Percentiles rank a stretch among this genome's conserved stretches.
These are phyloP conservation scores for Actenoides lindsayi DNA, from an alignment of 2,113 vertebrate genomes.

Conservation along the genomic window DNA sequence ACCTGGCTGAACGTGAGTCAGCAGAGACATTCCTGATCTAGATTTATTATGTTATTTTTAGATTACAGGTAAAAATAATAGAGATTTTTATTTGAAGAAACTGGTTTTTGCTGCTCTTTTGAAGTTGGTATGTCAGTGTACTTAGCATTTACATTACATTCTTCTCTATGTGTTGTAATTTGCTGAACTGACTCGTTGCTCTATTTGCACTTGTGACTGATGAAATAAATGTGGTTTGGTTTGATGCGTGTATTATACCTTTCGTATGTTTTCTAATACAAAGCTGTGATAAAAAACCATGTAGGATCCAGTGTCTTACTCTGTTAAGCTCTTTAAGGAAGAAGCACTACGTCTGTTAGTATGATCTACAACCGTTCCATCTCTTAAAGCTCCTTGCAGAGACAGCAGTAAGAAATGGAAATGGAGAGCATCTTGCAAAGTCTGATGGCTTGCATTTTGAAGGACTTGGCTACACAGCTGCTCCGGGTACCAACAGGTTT, in stretches of 20 bases:
- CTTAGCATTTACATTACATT: slow-evolving; percentile 65
- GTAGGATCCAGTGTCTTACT: background rate
- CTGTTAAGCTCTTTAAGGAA: background rate
- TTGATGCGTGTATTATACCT: background rate
- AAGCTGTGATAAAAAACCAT: background rate
- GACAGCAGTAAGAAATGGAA: background rate
- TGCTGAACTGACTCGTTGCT: slow-evolving; percentile 71
- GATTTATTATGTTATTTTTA: slow-evolving; percentile 39
- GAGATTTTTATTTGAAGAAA: slow-evolving; percentile 24
- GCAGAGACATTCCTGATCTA: slow-evolving; percentile 35
- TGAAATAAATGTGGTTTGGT: slow-evolving; percentile 75
- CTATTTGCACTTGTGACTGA: slow-evolving; percentile 73
- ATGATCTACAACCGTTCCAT: background rate
- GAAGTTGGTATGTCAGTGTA: slow-evolving; percentile 43
- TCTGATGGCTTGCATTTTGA: background rate
- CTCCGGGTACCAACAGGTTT: background rate
- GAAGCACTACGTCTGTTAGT: background rate
- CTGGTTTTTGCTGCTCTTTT: slow-evolving; percentile 53
- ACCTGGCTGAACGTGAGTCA: background rate
- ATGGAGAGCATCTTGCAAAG: background rate
- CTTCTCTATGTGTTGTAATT: slow-evolving; percentile 62
- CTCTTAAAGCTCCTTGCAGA: background rate
- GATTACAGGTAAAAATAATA: slow-evolving; percentile 8
- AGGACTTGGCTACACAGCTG: background rate
- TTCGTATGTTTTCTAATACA: background rate